Evolutionary conservation across 2,113 vertebrate species (phyloP), one percentile per base, ranked within the genome.

Genomic region (Corythornis vintsioides): DNA sequence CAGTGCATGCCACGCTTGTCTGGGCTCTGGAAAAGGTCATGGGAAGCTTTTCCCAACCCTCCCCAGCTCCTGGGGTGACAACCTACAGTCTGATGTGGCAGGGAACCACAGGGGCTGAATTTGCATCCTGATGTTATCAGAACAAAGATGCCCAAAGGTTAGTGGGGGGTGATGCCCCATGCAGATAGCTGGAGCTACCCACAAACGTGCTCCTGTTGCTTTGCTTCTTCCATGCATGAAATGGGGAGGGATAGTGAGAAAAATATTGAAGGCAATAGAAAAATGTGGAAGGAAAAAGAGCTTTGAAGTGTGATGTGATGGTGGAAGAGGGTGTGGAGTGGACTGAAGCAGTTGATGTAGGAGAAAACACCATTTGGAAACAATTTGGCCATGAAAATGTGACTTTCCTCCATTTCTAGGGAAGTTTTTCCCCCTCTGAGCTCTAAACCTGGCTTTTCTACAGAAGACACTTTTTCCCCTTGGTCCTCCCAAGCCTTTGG

Each of bases 81-180:
- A 4, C 15, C 43, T 3, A 0, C 81, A 81, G 31, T 42, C 71
- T 28, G 3, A 5, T 4, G 6, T 3, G 19, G 15, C 65, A 63
- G 42, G 85, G 85, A n/a, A 22, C n/a, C 20, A 5, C 0, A 0
- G 17, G 2, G 10, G 43, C 57, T 59, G 78, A 4, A 52, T 85
- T 64, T 28, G n/a, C 61, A 60, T 53, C 83, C 72, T 52, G 71
- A 24, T 1, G 1, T 56, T 67, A 69, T 72, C 25, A 10, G 61
- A 50, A 29, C 9, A 57, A 38, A 2, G 8, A n/a, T 38, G 83
- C 64, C 14, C 79, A 56, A 88, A 92, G 89, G 57, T 79, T 33
- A 28, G 61, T 21, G 48, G 31, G 60, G 22, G 50, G 40, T 19
- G 35, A 47, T 0, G 0, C 0, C 15, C 38, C 9, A 5, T 3